Evolutionary conservation across 2,797 vertebrate species (phyloP).

Genomic region (Halcyon smyrnensis): DNA sequence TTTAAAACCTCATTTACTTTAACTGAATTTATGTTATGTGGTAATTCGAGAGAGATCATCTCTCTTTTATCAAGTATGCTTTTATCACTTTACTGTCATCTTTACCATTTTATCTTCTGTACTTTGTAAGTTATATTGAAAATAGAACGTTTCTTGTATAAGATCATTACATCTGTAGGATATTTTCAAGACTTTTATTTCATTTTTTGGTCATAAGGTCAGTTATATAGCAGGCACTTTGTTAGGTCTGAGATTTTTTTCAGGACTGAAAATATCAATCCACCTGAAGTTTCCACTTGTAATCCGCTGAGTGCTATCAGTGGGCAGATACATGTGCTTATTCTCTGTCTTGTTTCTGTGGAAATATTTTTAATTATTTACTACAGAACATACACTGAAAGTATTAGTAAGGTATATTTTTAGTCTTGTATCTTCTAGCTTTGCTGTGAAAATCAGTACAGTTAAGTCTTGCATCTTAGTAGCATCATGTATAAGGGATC

Average conservation of each 20-base stretch:
- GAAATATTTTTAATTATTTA: neutral
- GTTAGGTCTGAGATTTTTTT: neutral
- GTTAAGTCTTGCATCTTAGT: neutral
- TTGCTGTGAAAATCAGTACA: neutral
- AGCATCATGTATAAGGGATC: neutral
- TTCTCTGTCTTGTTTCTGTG: neutral
- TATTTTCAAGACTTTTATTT: neutral
- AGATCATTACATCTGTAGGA: neutral
- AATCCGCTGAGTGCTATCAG: neutral
- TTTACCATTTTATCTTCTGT: neutral
- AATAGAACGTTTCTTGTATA: neutral
- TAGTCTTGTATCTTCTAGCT: neutral
- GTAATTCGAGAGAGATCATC: neutral
- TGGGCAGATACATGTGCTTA: neutral
- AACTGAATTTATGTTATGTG: neutral
- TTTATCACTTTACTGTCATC: neutral
- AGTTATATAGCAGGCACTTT: neutral
- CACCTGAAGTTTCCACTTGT: neutral
- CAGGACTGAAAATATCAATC: neutral
- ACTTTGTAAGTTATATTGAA: neutral
- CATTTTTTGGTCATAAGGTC: neutral
- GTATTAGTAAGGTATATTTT: fast-evolving
- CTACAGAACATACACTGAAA: neutral
- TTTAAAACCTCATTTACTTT: constrained; percentile 12
- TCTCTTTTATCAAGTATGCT: neutral